Evolutionary conservation across 2,888 invertebrate species (phyloP).

Genomic region (Drosophila niveifrons): DNA sequence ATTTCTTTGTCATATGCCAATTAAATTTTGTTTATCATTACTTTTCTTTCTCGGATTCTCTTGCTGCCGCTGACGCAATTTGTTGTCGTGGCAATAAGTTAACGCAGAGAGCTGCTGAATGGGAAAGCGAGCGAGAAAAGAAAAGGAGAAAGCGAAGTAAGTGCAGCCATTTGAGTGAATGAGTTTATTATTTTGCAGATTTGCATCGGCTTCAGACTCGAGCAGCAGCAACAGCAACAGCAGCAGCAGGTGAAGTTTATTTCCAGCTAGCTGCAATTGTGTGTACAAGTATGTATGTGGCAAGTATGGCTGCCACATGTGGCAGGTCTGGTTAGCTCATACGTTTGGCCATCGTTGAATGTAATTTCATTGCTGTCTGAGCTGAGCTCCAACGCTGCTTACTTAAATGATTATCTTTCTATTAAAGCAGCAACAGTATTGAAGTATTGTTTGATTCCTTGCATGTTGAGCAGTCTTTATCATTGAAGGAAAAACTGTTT

Average conservation of each 20-base stretch:
- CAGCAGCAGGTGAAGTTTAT: conserved; percentile 10
- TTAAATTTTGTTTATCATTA: conserved; percentile 45
- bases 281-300: neutral
- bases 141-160: neutral
- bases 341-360: conserved; percentile 2
- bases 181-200: conserved; percentile 17
- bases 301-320: conserved; percentile 17
- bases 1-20: conserved; percentile 35
- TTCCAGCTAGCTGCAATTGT: conserved; percentile 2
- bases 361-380: conserved; percentile 11
- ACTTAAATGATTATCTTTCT: conserved; percentile 64
- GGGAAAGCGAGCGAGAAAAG: neutral
- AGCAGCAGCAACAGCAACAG: conserved; percentile 10
- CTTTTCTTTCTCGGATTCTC: conserved; percentile 2
- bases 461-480: conserved; percentile 1
- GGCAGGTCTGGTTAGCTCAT: neutral
- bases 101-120: neutral
- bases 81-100: conserved; percentile 31
- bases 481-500: conserved; percentile 50
- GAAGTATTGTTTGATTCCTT: conserved; percentile 9
- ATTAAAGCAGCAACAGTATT: conserved; percentile 47
- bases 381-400: conserved; percentile 17
- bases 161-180: conserved; percentile 1
- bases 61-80: conserved; percentile 30
- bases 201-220: conserved; percentile 9